phyloP scores from a whole-genome alignment of 35 echinoderm and acorn worm species.

The Patiria miniata region DNA sequence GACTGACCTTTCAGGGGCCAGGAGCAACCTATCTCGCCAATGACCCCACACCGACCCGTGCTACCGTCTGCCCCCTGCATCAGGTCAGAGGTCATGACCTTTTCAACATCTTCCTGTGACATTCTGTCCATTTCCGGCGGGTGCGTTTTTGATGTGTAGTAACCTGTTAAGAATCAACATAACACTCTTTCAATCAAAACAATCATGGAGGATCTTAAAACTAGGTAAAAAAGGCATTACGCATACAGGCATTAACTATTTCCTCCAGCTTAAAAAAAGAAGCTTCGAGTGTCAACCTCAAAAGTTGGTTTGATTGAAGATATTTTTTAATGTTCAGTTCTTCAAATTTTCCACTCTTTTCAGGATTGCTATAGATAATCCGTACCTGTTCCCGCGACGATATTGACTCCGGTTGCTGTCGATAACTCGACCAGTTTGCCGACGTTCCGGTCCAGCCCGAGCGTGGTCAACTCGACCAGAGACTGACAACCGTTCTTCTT shows the following conservation, averaged over 20 bases:
- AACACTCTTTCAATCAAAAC: no score
- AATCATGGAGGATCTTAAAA: no score
- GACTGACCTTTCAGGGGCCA: conserved; percentile 39
- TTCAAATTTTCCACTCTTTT: no score
- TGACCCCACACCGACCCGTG: conserved; percentile 25
- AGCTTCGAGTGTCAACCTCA: no score
- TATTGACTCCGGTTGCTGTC: neutral
- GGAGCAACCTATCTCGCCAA: conserved; percentile 41
- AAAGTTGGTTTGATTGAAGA: no score
- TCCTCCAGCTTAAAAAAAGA: no score
- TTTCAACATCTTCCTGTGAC: conserved; percentile 29
- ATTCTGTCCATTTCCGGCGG: conserved; percentile 23
- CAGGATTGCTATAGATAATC: neutral
- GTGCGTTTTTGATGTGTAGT: conserved; percentile 3
- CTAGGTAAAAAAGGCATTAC: no score
- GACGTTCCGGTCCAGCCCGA: conserved; percentile 26
- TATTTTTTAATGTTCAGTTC: no score
- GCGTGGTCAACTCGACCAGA: conserved; percentile 17
- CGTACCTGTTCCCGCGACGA: conserved; percentile 40
- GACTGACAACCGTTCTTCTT: conserved; percentile 38
- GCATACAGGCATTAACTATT: no score
- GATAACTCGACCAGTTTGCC: conserved; percentile 7
- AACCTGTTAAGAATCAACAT: conserved; percentile 13
- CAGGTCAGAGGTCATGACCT: conserved; percentile 1
- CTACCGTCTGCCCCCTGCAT: conserved; percentile 35